Evolutionary conservation across 2,797 vertebrate genomes (phyloP), one percentile per base, ranked within the genome.

Genomic region (Epinephelus awoara): DNA sequence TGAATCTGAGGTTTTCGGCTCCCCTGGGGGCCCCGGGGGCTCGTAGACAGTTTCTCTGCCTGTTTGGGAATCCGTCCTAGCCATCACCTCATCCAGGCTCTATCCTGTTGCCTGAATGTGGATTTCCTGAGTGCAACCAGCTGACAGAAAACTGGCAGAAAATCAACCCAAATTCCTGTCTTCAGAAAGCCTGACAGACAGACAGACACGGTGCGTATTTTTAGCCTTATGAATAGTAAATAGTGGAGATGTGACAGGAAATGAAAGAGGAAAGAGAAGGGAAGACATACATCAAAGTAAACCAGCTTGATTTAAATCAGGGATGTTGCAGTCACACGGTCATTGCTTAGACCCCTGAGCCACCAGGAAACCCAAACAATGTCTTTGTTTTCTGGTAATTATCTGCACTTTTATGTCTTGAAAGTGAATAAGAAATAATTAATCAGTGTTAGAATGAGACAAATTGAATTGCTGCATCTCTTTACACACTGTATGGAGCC

Each of bases 381-480:
- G n/a, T 54, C 38, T 62, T n/a, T 67, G 17, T 34, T 73, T 44
- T 9, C 52, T 65, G 29, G 47, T 38, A 34, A 58, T 58, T 38
- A 58, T 6, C 29, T n/a, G 15, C 6, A 38, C 38, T 21, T 8
- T 40, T 44, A 42, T 49, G 51, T 40, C 40, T 46, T 29, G 49
- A 42, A 62, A 61, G 12, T 40, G 34, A 63, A 27, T 1, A 2
- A 18, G 1, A 52, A 66, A 70, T 38, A 56, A 49, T 27, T 1
- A 46, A 25, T 34, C 50, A 8, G 17, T 2, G 14, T 34, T n/a
- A 18, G 4, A 65, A 50, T 61, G 42, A 56, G 44, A 25, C 29
- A 14, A 12, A 15, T 67, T 58, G 13, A 52, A 46, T 67, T 50
- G 42, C 21, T 72, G 29, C 46, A 9, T 64, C 56, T 7, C 12